These are phyloP conservation scores for Arizona elegans DNA, from an alignment of 2,113 vertebrate genomes.

Conservation along the genomic window DNA sequence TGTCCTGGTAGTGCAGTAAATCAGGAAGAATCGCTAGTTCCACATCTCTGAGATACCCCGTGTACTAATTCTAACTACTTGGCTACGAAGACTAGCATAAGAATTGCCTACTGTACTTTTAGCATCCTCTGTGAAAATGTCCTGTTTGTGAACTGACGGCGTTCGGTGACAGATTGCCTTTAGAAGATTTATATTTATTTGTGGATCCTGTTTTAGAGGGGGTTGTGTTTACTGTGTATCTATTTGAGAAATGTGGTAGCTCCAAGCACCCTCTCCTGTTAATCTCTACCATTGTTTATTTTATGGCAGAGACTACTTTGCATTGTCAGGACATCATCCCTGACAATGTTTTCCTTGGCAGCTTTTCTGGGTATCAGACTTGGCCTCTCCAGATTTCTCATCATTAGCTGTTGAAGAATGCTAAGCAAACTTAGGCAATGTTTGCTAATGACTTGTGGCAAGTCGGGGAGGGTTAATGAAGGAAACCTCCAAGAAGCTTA, in stretches of 20 bases:
- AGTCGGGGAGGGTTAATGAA: constrained; percentile 37
- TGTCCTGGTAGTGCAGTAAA: background rate
- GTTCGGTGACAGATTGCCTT: background rate
- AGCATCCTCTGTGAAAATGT: background rate
- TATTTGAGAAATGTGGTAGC: background rate
- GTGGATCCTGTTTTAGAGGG: constrained; percentile 11
- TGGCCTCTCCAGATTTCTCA: constrained; percentile 45
- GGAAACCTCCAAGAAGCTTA: constrained; percentile 26
- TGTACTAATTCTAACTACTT: background rate
- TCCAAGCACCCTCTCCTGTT: constrained; percentile 55
- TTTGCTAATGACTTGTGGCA: constrained; percentile 38
- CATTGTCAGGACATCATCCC: constrained; percentile 54
- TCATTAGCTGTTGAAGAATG: constrained; percentile 35
- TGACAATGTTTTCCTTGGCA: constrained; percentile 66
- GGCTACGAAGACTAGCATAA: background rate
- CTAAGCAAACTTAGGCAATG: constrained; percentile 32
- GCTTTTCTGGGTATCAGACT: constrained; percentile 48
- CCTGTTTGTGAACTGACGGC: background rate
- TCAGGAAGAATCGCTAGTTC: background rate
- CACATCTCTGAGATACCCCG: background rate
- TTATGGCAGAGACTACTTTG: constrained; percentile 59
- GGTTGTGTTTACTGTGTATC: constrained; percentile 8
- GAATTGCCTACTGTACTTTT: background rate
- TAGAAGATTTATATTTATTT: background rate
- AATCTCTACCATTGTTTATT: constrained; percentile 59